phyloP scores from a whole-genome alignment of 2,797 vertebrate species.

The Apodemus agrarius region DNA sequence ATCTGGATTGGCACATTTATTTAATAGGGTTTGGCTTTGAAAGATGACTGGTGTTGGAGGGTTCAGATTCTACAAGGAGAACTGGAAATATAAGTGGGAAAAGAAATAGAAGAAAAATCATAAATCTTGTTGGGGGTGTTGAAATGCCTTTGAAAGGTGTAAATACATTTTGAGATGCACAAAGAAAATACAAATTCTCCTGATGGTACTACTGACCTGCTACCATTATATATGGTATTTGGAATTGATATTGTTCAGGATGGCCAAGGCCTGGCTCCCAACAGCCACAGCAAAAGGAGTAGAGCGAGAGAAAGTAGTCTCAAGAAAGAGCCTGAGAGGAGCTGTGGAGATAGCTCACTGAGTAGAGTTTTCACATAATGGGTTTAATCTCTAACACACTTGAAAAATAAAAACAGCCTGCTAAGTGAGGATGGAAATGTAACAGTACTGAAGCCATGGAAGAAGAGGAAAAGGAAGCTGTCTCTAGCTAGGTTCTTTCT shows the following conservation, averaged over 20 bases:
- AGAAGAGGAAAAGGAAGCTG: neutral
- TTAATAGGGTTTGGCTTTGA: neutral
- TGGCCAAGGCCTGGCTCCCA: neutral
- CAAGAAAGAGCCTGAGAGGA: neutral
- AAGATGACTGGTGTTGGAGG: neutral
- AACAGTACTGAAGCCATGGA: neutral
- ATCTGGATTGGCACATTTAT: neutral
- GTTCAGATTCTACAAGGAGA: neutral
- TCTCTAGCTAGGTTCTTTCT: neutral
- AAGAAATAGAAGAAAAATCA: neutral
- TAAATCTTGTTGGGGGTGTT: neutral
- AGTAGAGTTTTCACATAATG: neutral
- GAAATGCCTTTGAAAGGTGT: neutral
- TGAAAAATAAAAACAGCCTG: neutral
- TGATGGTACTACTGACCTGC: neutral
- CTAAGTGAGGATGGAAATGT: neutral
- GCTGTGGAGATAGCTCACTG: fast-evolving
- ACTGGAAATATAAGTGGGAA: neutral
- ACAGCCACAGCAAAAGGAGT: neutral
- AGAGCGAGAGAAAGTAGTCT: neutral
- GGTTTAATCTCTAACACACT: neutral
- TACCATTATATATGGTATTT: neutral
- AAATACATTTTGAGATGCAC: neutral
- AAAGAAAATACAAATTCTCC: neutral
- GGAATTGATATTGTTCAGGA: neutral